Base-by-base conservation (phyloP, 2,888 invertebrate genomes). In the Cryptus viduatorius region DNA sequence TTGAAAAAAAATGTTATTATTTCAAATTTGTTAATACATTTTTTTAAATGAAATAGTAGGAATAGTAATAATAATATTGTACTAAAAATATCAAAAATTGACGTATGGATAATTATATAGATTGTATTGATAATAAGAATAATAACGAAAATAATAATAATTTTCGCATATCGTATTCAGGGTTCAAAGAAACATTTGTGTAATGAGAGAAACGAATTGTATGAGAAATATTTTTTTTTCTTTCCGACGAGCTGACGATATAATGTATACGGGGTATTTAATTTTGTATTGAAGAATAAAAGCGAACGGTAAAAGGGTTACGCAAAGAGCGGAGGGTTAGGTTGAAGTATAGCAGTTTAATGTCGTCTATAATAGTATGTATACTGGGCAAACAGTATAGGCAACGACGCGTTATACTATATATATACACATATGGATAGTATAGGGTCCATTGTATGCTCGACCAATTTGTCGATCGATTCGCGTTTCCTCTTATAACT, bases 391-490 rank as follows among this genome's bases (percentile, higher is more conserved):
- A 76, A 83, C 76, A 64, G 53, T 76, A 75, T 56, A 79, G 71
- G 44, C 75, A 75, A 59, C 67, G 67, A 65, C 61, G 31, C 61
- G 69, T 65, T 48, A 42, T 72, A 59, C 53, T 56, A 53, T 19
- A 53, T 53, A 53, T 53, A 16, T 7, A 16, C 8, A 16, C 68
- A 61, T 56, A 16, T 68, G 44, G 73, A 69, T 44, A 65, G 69
- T 71, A 31, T 56, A 81, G 75, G 82, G 82, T 79, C 84, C 84
- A 84, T 84, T 84, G 84, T 82, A 65, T 84, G 82, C 82, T 75
- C 79, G 84, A 79, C 79, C 84, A 84, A 84, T 84, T 84, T 84
- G 82, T 79, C 84, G 84, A 84, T 84, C 84, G 84, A 84, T 84
- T 82, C 84, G 84, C 84, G 79, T 84, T 84, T 84, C 84, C 84